Evolutionary conservation across 2,113 vertebrate species (phyloP).

Genomic region (Aythya baeri): DNA sequence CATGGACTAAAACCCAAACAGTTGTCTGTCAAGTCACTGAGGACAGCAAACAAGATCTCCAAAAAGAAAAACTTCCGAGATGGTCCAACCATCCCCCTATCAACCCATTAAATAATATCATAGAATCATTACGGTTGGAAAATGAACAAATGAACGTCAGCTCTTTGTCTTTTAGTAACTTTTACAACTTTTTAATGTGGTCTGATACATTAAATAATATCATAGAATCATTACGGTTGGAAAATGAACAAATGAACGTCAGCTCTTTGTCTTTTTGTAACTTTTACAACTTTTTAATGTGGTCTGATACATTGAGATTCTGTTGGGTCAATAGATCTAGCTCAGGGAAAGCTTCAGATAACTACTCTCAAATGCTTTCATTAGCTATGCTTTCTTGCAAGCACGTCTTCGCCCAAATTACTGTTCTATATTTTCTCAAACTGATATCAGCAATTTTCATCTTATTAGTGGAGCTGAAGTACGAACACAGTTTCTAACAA

Average conservation of each 20-base stretch:
- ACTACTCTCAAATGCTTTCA: background rate
- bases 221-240: no score
- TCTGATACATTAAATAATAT: background rate
- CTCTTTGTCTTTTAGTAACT: background rate
- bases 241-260: background rate
- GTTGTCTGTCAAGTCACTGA: background rate
- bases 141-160: background rate
- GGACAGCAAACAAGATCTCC: background rate
- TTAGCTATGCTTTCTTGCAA: background rate
- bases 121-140: no score
- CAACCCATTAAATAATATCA: no score
- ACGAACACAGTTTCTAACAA: background rate
- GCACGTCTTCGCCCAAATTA: background rate
- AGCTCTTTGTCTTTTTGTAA: background rate
- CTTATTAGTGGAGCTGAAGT: background rate
- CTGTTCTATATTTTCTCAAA: background rate
- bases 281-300: background rate
- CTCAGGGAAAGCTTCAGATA: background rate
- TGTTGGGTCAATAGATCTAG: background rate
- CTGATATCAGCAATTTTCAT: background rate
- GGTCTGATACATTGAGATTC: background rate
- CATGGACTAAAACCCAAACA: background rate
- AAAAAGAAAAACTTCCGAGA: no score
- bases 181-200: background rate
- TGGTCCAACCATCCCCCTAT: no score